Evolutionary conservation across 2,113 vertebrate genomes (phyloP).

Genomic region (Misgurnus anguillicaudatus): DNA sequence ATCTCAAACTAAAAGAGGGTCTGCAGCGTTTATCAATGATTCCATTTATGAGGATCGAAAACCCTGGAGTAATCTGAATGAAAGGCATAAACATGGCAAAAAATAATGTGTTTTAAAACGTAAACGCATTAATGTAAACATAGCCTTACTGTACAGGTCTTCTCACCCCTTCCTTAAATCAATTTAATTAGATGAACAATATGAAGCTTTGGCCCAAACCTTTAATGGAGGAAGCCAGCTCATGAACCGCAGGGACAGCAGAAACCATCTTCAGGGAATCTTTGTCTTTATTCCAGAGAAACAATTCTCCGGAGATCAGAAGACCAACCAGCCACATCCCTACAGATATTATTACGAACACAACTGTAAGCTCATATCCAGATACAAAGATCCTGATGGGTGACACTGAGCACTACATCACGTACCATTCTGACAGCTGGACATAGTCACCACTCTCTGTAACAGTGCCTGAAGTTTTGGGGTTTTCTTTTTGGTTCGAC

Average conservation of each 20-base stretch:
- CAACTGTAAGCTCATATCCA: background rate
- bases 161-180: too few species aligned
- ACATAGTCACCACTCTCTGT: conserved; percentile 78
- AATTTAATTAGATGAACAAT: too few species aligned
- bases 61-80: too few species aligned
- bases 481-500: conserved; percentile 86
- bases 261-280: conserved; percentile 81
- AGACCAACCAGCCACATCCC: conserved; percentile 88
- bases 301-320: conserved; percentile 84
- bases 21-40: too few species aligned
- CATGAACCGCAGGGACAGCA: conserved; percentile 71
- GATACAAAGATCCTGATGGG: background rate
- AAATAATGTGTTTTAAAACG: too few species aligned
- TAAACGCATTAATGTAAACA: too few species aligned
- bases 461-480: conserved; percentile 83
- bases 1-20: too few species aligned
- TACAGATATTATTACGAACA: conserved; percentile 55
- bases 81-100: too few species aligned
- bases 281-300: conserved; percentile 93
- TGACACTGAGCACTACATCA: background rate
- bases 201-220: conserved; percentile 64
- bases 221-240: conserved; percentile 68
- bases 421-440: conserved; percentile 85
- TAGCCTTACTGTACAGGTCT: too few species aligned
- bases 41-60: too few species aligned